Base-by-base conservation (phyloP, 1,140 invertebrate species). In the Scylla paramamosain region DNA sequence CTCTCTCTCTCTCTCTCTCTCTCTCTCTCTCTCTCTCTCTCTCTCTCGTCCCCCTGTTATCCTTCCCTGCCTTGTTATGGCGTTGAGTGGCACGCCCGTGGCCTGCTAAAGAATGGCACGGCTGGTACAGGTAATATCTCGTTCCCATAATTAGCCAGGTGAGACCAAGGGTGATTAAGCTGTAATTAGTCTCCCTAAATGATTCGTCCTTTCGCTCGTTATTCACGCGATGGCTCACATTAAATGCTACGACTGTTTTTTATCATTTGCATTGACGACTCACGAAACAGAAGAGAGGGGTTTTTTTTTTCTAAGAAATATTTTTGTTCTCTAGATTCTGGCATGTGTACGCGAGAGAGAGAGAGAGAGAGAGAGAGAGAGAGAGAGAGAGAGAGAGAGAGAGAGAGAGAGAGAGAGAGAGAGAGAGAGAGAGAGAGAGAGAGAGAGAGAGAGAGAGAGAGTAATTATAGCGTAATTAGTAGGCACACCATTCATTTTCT, bases 101-200 rank as follows among this genome's bases (percentile, higher is more conserved):
- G 67, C 67, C 67, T 25, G 20, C 25, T 77, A 7, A 77, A 77
- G 67, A 77, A 25, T 77, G 25, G 67, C 67, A n/a, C 20, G 67
- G 67, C 20, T 77, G 67, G 67, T 20, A 25, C 67, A 25, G 67
- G 67, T 77, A 77, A 77, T 77, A 77, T 77, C 67, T 77, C 67
- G 25, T n/a, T 77, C 6, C 67, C 67, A n/a, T 77, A 77, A 77
- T 77, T 77, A 77, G 67, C 20, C 67, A 77, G 20, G 67, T 77
- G 67, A 77, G 67, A 77, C 67, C 67, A 77, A 77, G n/a, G 67
- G 67, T 77, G 67, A 77, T 77, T 77, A 77, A 77, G n/a, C 4
- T 77, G 67, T 77, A 77, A 77, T 77, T 77, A 77, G 67, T 77
- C 67, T 77, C 67, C 67, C 67, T 77, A n/a, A 77, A 77, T 77